Base-by-base conservation (phyloP, 2,888 invertebrate species). In the Lycophotia porphyrea region DNA sequence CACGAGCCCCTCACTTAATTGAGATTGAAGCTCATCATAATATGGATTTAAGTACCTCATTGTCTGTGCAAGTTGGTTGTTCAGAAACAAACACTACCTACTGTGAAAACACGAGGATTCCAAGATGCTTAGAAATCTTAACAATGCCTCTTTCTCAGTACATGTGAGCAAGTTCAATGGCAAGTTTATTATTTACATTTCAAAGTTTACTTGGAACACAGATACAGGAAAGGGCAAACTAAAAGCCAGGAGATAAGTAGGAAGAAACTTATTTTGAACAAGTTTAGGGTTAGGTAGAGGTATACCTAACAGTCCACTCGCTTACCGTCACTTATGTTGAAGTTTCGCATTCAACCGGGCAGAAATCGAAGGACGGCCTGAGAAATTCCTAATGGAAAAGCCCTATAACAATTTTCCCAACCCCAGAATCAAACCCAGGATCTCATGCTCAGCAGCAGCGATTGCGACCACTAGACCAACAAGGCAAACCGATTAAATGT, bases 61-160 rank as follows among this genome's bases (percentile, higher is more conserved):
- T 76, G 55, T 69, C 44, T 39, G 61, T 69, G 60, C 65, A 49
- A 61, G 69, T 75, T 70, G 18, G 4, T 77, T 55, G 58, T 52
- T 72, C n/a, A 74, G 55, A 68, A 76, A 85, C 71, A 76, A 81
- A 76, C 52, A 74, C 21, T 11, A 31, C 24, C 47, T 42, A 36
- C 39, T 63, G 68, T 64, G 71, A 67, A 82, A 74, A 76, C 79
- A 85, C 27, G 13, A 58, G 39, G 58, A 71, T 81, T 75, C 64
- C 73, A 42, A 84, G 73, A 78, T 74, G 34, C 67, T 61, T 75
- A 75, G 71, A 87, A 75, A 82, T 71, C 44, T 66, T 66, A 87
- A 87, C 84, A 82, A 87, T 85, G 71, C 60, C 49, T 68, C n/a
- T 71, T 77, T 68, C 52, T 66, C 47, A 65, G 68, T 64, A 52